Evolutionary conservation across 2,797 vertebrate species (phyloP).

Genomic region (Tangara arthus): DNA sequence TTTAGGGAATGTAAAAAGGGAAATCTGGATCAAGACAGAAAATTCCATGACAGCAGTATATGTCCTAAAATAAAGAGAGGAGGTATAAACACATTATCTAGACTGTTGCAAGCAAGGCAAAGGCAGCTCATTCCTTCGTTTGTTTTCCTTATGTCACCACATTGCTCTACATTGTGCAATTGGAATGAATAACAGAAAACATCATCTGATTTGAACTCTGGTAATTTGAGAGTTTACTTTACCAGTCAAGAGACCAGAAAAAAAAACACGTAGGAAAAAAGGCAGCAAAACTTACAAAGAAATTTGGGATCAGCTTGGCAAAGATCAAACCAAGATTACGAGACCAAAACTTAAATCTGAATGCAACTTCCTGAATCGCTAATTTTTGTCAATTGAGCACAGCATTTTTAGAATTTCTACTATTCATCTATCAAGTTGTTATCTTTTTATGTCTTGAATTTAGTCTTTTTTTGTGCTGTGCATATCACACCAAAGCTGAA

Average conservation of each 20-base stretch:
- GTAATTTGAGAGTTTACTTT: not conserved
- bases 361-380: not conserved
- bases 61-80: not conserved
- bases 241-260: not conserved
- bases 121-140: not conserved
- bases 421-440: not conserved
- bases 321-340: not conserved
- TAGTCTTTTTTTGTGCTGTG: not conserved
- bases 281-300: not conserved
- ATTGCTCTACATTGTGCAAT: not conserved
- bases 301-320: not conserved
- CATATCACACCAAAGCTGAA: not conserved
- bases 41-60: not conserved
- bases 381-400: not conserved
- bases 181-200: not conserved
- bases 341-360: not conserved
- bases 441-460: not conserved
- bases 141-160: not conserved
- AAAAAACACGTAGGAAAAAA: not conserved
- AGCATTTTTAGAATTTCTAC: not conserved
- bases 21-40: not conserved
- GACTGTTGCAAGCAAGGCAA: not conserved
- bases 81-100: not conserved
- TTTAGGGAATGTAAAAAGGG: not conserved
- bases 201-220: not conserved